These are phyloP conservation scores for Zaprionus kolodkinae DNA, from an alignment of 1,140 invertebrate genomes.

Conservation along the genomic window DNA sequence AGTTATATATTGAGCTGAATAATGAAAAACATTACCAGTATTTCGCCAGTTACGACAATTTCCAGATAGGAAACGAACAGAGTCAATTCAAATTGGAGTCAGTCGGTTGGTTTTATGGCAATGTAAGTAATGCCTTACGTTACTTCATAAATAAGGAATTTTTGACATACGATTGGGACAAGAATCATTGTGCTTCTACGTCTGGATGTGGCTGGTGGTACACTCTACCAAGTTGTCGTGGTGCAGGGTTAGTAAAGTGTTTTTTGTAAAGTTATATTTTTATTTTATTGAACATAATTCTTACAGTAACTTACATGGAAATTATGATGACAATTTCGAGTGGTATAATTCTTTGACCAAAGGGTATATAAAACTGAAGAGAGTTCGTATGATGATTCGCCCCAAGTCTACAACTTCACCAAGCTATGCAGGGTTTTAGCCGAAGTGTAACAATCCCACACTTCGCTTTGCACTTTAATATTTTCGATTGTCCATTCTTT, in stretches of 20 bases:
- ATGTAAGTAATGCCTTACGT: background rate
- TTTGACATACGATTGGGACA: background rate
- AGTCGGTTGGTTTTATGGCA: background rate
- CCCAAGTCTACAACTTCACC: background rate
- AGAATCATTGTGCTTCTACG: background rate
- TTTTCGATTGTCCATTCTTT: no score
- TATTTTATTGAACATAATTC: background rate
- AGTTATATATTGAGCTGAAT: background rate
- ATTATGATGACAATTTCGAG: background rate
- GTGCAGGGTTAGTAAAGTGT: background rate
- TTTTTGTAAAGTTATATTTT: background rate
- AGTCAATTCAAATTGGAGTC: background rate
- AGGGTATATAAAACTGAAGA: background rate
- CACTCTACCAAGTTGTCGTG: background rate
- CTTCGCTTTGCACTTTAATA: no score
- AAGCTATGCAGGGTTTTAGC: no score
- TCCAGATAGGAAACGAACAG: background rate
- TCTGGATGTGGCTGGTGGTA: slow-evolving; percentile 13
- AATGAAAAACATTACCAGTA: fast-evolving
- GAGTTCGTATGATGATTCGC: slow-evolving; percentile 8
- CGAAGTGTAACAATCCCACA: no score
- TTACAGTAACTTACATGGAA: slow-evolving; percentile 10
- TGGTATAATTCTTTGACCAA: background rate
- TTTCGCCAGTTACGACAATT: background rate
- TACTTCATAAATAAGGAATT: background rate